A percentile compares a stretch with the other conserved stretches of the same genome.
These are phyloP conservation scores for Peromyscus polionotus DNA, from an alignment of 2,113 vertebrate genomes.

Conservation along the genomic window DNA sequence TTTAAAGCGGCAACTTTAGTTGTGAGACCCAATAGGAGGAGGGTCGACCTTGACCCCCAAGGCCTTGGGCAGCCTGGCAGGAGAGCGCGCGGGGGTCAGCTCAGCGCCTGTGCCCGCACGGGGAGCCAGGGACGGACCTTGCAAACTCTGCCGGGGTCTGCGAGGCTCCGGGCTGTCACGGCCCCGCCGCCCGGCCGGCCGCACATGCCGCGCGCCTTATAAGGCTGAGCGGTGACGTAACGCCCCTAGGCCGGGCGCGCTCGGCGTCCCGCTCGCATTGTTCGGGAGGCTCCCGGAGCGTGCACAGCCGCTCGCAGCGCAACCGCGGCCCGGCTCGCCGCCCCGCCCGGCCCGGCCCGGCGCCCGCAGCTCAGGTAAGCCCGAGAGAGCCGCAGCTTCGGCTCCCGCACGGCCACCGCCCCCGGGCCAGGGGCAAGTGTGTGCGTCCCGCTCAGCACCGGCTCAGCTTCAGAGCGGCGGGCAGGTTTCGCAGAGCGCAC, in stretches of 20 bases:
- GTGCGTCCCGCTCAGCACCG: not conserved
- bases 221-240: slow-evolving; percentile 98
- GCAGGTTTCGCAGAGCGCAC: slow-evolving; percentile 64
- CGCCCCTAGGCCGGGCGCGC: slow-evolving; percentile 93
- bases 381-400: not conserved
- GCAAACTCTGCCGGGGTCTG: slow-evolving; percentile 83
- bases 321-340: slow-evolving; percentile 30
- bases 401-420: not conserved
- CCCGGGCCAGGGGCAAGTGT: not conserved
- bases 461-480: slow-evolving; percentile 53
- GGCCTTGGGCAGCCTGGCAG: slow-evolving; percentile 76
- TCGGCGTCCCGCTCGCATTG: slow-evolving; percentile 93
- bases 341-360: slow-evolving; percentile 53
- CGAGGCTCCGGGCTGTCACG: slow-evolving; percentile 77
- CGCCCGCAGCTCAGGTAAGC: slow-evolving; percentile 85
- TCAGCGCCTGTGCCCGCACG: slow-evolving; percentile 83
- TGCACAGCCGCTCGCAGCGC: slow-evolving; percentile 85
- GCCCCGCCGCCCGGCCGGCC: slow-evolving; percentile 84
- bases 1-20: not conserved
- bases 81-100: slow-evolving; percentile 83
- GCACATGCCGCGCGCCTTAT: slow-evolving; percentile 93
- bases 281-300: slow-evolving; percentile 94
- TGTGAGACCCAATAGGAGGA: slow-evolving; percentile 13
- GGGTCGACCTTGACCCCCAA: slow-evolving; percentile 68
- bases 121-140: slow-evolving; percentile 77